Evolutionary conservation across 92 coral and sea anemone genomes (phyloP), one percentile per base, ranked within the genome.

Genomic region (Palythoa grandis): DNA sequence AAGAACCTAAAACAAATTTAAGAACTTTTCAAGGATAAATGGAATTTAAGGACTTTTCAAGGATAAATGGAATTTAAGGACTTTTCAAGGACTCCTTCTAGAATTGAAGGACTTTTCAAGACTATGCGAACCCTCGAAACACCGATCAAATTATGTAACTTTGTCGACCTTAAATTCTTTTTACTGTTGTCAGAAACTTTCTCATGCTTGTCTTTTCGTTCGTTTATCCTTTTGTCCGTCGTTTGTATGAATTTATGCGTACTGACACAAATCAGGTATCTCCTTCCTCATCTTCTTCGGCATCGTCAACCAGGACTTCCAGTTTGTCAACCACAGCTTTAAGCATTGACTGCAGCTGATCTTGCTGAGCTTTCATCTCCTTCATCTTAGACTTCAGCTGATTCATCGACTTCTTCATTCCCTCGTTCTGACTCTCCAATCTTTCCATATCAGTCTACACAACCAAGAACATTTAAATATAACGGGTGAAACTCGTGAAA

Each of bases 221-320:
- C 9, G 50, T 43, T 43, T 8, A 22, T 24, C 43, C 16, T 7
- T 68, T 29, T 68, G 1, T 24, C 37, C 5, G 14, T 40, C 20
- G 48, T 35, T 16, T 71, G 76, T 71, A 40, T 8, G 52, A 15
- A 40, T 71, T 17, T 25, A 11, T 56, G 5, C 48, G 22, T 47
- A 23, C 12, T 68, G 35, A 37, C 6, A 57, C 16, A 2, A 13
- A 29, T 80, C 38, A 80, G 74, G 65, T 37, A 80, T 39, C 43
- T 15, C 57, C 85, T 24, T 92, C 93, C 69, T 87, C 97, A 12
- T 95, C 95, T 13, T 88, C 90, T 37, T 88, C 95, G 37, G 94
- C 98, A 70, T 95, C 98, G 53, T 96, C 94, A 9, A 96, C 94
- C 73, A 86, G 77, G 68, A 92, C 90, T 14, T 93, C 96, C 63